Evolutionary conservation across 2,888 invertebrate genomes (phyloP).

Genomic region (Brassicogethes aeneus): DNA sequence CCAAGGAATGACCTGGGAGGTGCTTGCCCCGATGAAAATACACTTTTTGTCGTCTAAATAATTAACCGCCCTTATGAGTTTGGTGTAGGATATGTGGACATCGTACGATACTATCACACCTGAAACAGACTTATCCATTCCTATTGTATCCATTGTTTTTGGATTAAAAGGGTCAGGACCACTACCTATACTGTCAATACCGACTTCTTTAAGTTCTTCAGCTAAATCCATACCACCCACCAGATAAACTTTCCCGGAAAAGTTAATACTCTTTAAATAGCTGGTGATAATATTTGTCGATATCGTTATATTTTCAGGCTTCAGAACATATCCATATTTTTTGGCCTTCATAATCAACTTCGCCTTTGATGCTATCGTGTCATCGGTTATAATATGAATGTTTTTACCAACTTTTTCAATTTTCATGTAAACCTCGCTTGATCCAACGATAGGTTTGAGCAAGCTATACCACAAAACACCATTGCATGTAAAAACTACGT

Average conservation of each 20-base stretch:
- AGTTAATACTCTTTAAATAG: not conserved
- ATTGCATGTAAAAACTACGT: not conserved
- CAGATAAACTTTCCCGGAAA: not conserved
- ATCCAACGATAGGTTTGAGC: not conserved
- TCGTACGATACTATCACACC: not conserved
- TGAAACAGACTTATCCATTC: not conserved
- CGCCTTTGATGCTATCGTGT: not conserved
- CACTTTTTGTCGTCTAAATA: not conserved
- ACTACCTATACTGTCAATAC: not conserved
- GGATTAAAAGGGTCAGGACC: not conserved
- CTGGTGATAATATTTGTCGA: not conserved
- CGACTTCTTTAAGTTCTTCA: not conserved
- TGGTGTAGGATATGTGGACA: not conserved
- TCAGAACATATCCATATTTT: not conserved
- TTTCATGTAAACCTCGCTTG: not conserved
- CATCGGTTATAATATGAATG: not conserved
- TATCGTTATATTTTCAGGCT: not conserved
- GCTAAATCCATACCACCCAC: not conserved
- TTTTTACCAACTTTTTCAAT: not conserved
- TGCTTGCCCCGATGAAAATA: not conserved
- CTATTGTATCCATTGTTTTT: not conserved
- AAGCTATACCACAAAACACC: not conserved
- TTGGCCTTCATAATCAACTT: not conserved
- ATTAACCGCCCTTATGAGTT: not conserved
- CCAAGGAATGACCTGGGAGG: not conserved